Conservation (phyloP, 2,797 vertebrate genomes). For the Psittacula echo region DNA sequence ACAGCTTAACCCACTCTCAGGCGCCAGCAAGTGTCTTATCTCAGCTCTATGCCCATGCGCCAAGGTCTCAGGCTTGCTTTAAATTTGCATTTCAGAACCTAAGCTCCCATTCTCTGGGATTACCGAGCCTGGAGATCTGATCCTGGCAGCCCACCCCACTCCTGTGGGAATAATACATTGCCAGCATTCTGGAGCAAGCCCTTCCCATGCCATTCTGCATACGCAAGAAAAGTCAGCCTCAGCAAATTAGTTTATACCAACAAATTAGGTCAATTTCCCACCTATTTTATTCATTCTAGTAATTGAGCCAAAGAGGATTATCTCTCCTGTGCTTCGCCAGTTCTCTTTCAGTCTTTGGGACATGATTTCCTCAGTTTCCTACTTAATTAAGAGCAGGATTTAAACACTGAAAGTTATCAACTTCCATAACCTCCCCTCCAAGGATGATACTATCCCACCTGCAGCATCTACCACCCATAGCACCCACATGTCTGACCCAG, state of each 20-base stretch:
- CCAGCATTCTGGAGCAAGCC: background rate
- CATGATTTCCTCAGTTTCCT: background rate
- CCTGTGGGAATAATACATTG: background rate
- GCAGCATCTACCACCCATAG: background rate
- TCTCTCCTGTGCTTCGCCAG: background rate
- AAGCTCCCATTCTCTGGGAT: background rate
- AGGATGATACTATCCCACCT: accelerated
- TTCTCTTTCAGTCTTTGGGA: background rate
- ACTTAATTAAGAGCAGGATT: background rate
- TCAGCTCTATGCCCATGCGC: background rate
- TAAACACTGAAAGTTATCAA: background rate
- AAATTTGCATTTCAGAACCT: background rate
- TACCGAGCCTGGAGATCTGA: background rate
- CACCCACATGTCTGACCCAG: accelerated
- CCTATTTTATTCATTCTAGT: background rate
- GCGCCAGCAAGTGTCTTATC: background rate
- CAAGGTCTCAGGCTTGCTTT: background rate
- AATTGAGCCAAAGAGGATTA: background rate
- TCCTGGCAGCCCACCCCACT: background rate
- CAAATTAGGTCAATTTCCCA: background rate
- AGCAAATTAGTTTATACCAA: background rate
- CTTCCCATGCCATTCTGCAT: background rate
- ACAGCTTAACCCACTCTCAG: constrained; percentile 57
- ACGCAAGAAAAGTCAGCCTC: background rate
- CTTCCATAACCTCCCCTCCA: background rate